Base-by-base conservation (phyloP, 1,140 invertebrate genomes). In the Antheraea mylitta region DNA sequence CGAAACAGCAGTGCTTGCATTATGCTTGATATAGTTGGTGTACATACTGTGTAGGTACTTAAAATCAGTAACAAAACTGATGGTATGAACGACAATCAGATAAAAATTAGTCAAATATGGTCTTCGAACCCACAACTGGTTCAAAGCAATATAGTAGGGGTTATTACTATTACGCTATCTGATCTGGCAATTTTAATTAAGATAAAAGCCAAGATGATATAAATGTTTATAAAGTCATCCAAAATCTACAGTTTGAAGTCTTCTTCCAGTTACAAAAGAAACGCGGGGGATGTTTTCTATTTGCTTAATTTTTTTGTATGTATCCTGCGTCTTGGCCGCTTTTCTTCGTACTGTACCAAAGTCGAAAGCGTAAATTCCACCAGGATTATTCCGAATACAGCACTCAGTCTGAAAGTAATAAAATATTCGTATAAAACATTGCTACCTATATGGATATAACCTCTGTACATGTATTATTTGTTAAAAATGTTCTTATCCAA, bases 281-380 rank as follows among this genome's bases (percentile, higher is more conserved):
- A 91, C 82, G 16, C 86, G 75, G 10, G 89, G 88, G 48, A 82
- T 73, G 22, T 69, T 81, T 73, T 83, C 76, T 70, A 88, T 84
- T 76, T 91, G 87, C 64, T 80, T 86, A 58, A 84, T 80, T 77
- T 78, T 85, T 76, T 87, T 89, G 58, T 86, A 89, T 7, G 85
- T 85, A 3, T 84, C 81, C 10, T 74, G 78, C n/a, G 81, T 61
- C 77, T 87, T 85, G 38, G n/a, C 83, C 16, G 65, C 66, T 82
- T 90, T 91, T 64, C 86, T 74, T 77, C 88, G 76, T 63, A 89
- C 70, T n/a, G 87, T 91, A 18, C 93, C 93, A 66, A 93, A 82
- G 71, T 93, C 93, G 65, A 94, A 83, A 18, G 80, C 82, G 61
- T 93, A 93, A 19, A 93, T 83, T 3, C 83, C 88, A 10, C 90